Base-by-base conservation (phyloP, 2,797 vertebrate species). In the Lacerta bilineata region DNA sequence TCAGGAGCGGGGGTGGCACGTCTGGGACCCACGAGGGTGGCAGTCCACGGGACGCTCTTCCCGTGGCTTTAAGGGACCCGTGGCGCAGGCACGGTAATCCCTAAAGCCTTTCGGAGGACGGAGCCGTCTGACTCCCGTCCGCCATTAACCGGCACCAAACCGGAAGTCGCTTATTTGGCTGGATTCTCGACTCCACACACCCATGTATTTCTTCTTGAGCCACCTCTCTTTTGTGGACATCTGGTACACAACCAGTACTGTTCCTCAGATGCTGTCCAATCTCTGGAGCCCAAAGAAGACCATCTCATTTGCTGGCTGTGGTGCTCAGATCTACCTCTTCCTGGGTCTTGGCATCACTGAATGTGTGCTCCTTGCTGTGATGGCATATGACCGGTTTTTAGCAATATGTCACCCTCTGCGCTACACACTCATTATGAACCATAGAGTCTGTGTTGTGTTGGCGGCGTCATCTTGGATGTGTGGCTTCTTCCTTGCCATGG, bases 171-270 rank as follows among this genome's bases (percentile, higher is more conserved):
- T n/a, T n/a, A n/a, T n/a, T n/a, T n/a, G 88, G 20, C 71, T 83
- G 23, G 93, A 94, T 25, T 36, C 83, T n/a, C 87, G 80, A 3
- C 90, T 95, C 25, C 94, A 95, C 72, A 92, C 90, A 0, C 94
- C 95, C 27, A 96, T 94, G 95, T 95, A 95, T 86, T 95, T 95
- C 87, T 95, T 96, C 72, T 76, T 96, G 85, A 87, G 93, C 64
- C 91, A 95, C 46, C 69, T 95, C 81, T 94, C 93, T 50, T 94
- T 93, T 72, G 84, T 95, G 1, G 96, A 96, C 84, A 91, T 96
- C 68, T 84, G 94, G 8, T 92, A 95, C n/a, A 95, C 96, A 5
- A 94, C 95, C 0, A 91, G 92, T 86, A 95, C 96, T 43, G 90
- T 94, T 36, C 95, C 96, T 43, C 94, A 94, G 59, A 95, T 95